Evolutionary conservation across 2,888 invertebrate genomes (phyloP), one percentile per base, ranked within the genome.

Genomic region (Ormyrus labotus): DNA sequence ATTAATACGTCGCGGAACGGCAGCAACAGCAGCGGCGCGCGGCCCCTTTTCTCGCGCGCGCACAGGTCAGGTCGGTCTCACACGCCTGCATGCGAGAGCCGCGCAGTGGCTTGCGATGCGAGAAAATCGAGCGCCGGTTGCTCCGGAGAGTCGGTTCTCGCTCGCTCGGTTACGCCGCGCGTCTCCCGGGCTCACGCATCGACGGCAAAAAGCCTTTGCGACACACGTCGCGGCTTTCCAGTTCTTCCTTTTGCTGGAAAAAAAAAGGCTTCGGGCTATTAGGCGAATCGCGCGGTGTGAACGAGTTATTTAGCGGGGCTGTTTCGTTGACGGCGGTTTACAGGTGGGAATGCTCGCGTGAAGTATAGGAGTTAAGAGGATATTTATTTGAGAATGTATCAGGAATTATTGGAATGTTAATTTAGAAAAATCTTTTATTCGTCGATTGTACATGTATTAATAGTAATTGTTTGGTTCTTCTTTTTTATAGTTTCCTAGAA

Each of bases 11-110:
- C 67, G 64, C 50, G 34, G 6, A 71, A 34, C 6, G 2, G n/a
- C 34, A 48, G 48, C 47, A 2, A 11, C 47, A 3, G 34, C 19
- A 13, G 72, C 48, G 70, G 34, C 47, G 34, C 47, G n/a, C 19
- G 19, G 19, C 34, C 9, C 6, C 10, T 8, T 67, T 7, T 53
- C 50, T 50, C 34, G 63, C 11, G 19, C 6, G 34, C 34, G 19
- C 13, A 19, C 34, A 9, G 60, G 67, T 75, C 74, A 67, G 45
- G 13, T 75, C 50, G 74, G 60, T 75, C 74, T 75, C 74, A 75
- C 74, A 67, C 50, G 60, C 65, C 19, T 34, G 34, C 34, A 63
- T 63, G 19, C 63, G 6, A 47, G 9, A 45, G 64, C 13, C 8
- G 13, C 7, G 48, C 51, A 10, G 34, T 63, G 63, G 53, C 34